Conservation (phyloP, 2,888 invertebrate species). For the Cheilosia vernalis region DNA sequence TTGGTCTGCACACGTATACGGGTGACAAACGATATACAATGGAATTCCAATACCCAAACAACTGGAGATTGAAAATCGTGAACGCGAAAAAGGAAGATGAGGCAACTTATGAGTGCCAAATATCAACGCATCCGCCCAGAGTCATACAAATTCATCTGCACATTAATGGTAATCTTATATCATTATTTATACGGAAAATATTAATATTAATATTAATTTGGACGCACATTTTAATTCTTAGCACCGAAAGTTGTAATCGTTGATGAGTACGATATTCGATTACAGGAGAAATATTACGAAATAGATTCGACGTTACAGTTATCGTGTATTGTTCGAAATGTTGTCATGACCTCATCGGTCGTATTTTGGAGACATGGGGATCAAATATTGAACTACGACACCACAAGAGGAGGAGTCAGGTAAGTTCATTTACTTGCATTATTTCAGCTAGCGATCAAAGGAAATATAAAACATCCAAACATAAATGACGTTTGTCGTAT, state of each 20-base stretch:
- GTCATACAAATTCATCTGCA: constrained; percentile 84
- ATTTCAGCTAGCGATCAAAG: no score
- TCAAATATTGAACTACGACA: constrained; percentile 84
- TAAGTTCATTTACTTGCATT: constrained; percentile 74
- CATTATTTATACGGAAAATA: neutral
- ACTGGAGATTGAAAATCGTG: constrained; percentile 85
- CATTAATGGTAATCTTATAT: constrained; percentile 82
- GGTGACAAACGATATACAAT: constrained; percentile 86
- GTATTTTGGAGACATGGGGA: constrained; percentile 85
- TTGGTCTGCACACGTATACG: constrained; percentile 88
- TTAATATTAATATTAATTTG: neutral
- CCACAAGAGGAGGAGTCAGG: constrained; percentile 85
- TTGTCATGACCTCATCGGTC: constrained; percentile 84
- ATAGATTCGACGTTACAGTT: constrained; percentile 85
- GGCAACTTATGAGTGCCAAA: constrained; percentile 85
- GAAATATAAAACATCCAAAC: no score
- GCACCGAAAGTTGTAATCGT: constrained; percentile 85
- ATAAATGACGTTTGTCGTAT: no score
- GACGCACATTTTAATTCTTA: constrained; percentile 76
- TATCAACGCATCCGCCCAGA: constrained; percentile 85
- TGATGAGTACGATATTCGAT: constrained; percentile 84
- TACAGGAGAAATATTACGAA: constrained; percentile 85
- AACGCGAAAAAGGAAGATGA: constrained; percentile 84
- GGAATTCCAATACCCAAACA: constrained; percentile 85
- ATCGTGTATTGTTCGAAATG: constrained; percentile 85